phyloP scores from a whole-genome alignment of 2,113 vertebrate species.

The Varanus komodoensis region DNA sequence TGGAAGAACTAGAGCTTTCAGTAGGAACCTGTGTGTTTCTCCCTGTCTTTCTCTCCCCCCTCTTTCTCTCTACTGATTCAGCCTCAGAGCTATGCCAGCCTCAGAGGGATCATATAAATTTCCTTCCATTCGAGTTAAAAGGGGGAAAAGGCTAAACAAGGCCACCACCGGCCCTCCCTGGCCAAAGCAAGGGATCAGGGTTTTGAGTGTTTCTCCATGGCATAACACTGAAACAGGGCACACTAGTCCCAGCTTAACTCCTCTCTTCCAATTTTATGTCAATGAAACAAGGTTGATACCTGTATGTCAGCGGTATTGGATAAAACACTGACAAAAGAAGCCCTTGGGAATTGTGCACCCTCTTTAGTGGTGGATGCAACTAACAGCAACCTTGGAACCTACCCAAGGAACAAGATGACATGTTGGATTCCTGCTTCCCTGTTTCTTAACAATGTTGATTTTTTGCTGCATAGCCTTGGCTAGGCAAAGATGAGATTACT shows the following conservation, averaged over 20 bases:
- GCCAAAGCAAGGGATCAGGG: no score
- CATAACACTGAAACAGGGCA: not conserved
- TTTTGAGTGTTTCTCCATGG: not conserved
- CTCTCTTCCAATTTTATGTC: not conserved
- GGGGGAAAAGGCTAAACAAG: not conserved
- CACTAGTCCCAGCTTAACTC: not conserved
- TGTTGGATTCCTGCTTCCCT: not conserved
- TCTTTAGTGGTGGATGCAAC: no score
- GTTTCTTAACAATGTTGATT: not conserved
- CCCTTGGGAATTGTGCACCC: not conserved
- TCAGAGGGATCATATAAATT: not conserved
- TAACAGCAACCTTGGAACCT: not conserved
- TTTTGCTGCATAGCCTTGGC: not conserved
- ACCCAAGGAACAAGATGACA: not conserved
- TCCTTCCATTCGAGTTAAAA: not conserved
- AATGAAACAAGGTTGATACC: not conserved
- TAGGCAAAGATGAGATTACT: not conserved
- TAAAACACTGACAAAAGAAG: not conserved
- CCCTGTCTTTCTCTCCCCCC: no score
- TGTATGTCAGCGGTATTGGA: not conserved
- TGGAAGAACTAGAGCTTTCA: no score
- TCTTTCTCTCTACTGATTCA: no score
- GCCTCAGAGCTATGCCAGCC: no score
- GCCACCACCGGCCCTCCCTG: no score
- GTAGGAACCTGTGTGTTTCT: no score